Evolutionary conservation across 1,140 invertebrate species (phyloP).

Genomic region (Trichogramma pretiosum): DNA sequence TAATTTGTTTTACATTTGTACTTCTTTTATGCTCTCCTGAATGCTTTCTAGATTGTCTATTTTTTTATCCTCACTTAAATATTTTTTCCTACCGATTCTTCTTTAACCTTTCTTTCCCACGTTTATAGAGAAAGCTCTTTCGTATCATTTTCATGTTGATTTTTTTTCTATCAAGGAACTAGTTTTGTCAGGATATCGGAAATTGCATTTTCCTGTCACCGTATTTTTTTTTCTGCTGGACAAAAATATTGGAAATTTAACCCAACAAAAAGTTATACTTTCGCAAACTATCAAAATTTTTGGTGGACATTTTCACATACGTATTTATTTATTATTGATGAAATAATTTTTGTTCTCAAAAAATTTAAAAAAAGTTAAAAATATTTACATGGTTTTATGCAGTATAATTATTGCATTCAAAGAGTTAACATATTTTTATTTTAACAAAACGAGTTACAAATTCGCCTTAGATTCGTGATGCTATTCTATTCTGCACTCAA

Average conservation of each 20-base stretch:
- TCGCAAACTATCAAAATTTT: too few relatives aligned
- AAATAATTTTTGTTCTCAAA: background rate
- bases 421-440: too few relatives aligned
- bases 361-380: too few relatives aligned
- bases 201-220: slow-evolving; percentile 18
- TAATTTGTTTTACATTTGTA: slow-evolving; percentile 15
- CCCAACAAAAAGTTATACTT: too few relatives aligned
- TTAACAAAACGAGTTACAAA: too few relatives aligned
- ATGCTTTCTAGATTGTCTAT: background rate
- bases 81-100: background rate
- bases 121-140: background rate
- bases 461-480: too few relatives aligned
- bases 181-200: slow-evolving; percentile 9
- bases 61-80: background rate
- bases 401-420: too few relatives aligned
- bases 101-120: background rate
- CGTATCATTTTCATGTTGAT: background rate
- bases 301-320: too few relatives aligned
- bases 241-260: background rate
- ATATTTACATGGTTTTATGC: too few relatives aligned
- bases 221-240: slow-evolving; percentile 11
- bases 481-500: too few relatives aligned
- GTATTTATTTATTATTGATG: background rate
- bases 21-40: too few relatives aligned
- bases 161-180: slow-evolving; percentile 3